Base-by-base conservation (phyloP, 2,113 vertebrate species). In the Porphyrio hochstetteri region DNA sequence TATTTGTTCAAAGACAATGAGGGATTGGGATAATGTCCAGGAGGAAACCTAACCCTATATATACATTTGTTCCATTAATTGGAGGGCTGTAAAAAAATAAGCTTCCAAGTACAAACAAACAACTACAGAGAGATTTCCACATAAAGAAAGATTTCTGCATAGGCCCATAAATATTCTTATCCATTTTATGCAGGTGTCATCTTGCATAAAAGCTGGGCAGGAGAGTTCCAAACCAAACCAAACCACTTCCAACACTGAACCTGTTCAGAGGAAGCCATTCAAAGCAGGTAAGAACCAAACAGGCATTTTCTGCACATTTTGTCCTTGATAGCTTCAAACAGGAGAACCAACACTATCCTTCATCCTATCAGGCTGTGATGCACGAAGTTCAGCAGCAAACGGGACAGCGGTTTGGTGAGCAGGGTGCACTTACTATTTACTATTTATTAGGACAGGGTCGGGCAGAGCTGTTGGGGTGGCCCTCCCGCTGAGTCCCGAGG, bases 1-100 rank as follows among this genome's bases (percentile, higher is more conserved):
- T 82, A 75, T 90, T 95, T 95, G 70, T 65, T 92, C 84, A 87
- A 84, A 59, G 81, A 28, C 64, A 89, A 80, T 15, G 36, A 55
- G 55, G 38, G 44, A 65, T 33, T 40, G 2, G 28, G 64, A 86
- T 91, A 93, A 92, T 23, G 27, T 36, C 61, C 48, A 42, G 31
- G 46, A 92, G 87, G 64, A 95, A 87, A 82, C 36, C 53, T 68
- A 86, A 76, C 13, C 24, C 61, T 18, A 10, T 0, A 2, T 18
- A 28, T 31, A 42, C 12, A 35, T 13, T 13, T 18, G 50, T 13
- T 11, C 40, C 65, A 59, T 68, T 70, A 46, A 95, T 50, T 23
- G 38, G 63, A 60, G 42, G 15, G 68, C 65, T 94, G 67, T 9
- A 60, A 38, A 11, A 11, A 38, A 89, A 86, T 29, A 77, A 84